Percentiles rank a stretch among this genome's conserved stretches.
phyloP scores from a whole-genome alignment of 2,888 invertebrate species.

The Diabrotica balteata region DNA sequence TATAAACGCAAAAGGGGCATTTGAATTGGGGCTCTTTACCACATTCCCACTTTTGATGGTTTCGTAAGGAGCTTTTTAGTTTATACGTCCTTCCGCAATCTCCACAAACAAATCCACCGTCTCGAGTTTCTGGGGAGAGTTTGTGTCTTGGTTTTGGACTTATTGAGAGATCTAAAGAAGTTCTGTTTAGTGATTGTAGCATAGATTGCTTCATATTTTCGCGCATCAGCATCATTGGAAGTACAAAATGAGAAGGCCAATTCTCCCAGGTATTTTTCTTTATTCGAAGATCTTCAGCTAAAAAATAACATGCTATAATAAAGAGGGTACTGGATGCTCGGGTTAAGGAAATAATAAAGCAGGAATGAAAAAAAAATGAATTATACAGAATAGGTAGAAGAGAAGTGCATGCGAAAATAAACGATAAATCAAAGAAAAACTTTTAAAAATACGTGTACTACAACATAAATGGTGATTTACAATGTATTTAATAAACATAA shows the following conservation, averaged over 20 bases:
- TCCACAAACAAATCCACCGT: conserved; percentile 74
- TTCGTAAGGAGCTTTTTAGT: conserved; percentile 82
- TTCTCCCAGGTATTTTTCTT: conserved; percentile 69
- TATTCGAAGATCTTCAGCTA: conserved; percentile 74
- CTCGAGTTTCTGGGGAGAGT: conserved; percentile 33
- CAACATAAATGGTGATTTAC: no score
- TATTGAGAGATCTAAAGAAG: conserved; percentile 42
- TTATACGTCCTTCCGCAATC: conserved; percentile 87
- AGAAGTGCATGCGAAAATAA: no score
- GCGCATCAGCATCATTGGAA: conserved; percentile 71
- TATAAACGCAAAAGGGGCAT: conserved; percentile 83
- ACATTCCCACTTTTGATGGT: conserved; percentile 87
- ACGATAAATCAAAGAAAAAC: not conserved
- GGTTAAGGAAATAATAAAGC: conserved; percentile 6
- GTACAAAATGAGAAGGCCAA: conserved; percentile 78
- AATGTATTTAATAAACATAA: no score
- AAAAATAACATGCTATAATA: conserved; percentile 49
- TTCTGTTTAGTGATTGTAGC: conserved; percentile 49
- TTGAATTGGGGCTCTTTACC: conserved; percentile 85
- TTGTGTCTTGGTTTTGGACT: conserved; percentile 37
- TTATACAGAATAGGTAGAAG: not conserved
- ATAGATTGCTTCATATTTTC: conserved; percentile 62
- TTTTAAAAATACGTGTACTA: no score
- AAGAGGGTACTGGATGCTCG: not conserved
- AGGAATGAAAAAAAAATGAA: conserved; percentile 17